Conservation (phyloP, 1,140 invertebrate genomes). For the Sycobia sp. region DNA sequence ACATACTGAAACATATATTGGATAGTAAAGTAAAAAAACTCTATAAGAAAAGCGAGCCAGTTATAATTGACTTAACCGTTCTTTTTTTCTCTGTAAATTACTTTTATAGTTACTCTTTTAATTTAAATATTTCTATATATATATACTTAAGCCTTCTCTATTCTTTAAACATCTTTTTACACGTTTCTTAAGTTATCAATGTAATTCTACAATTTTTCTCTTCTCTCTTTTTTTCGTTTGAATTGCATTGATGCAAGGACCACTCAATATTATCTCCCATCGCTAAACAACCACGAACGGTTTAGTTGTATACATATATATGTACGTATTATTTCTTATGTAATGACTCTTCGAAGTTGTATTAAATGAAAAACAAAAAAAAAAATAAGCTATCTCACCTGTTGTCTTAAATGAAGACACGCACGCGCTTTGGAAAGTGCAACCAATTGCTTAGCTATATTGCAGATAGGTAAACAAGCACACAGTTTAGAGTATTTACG, state of each 20-base stretch:
- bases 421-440: slow-evolving; percentile 8
- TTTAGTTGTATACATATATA: slow-evolving; percentile 59
- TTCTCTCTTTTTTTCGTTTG: slow-evolving; percentile 48
- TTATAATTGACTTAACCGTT: too few relatives aligned
- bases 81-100: too few relatives aligned
- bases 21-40: too few relatives aligned
- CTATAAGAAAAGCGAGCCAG: too few relatives aligned
- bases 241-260: slow-evolving; percentile 62
- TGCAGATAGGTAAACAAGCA: slow-evolving; percentile 1
- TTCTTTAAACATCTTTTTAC: slow-evolving; percentile 9
- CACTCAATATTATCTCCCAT: slow-evolving; percentile 62
- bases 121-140: too few relatives aligned
- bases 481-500: slow-evolving; percentile 13
- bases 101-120: too few relatives aligned
- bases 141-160: too few relatives aligned
- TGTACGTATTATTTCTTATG: slow-evolving; percentile 46
- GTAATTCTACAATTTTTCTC: slow-evolving; percentile 37
- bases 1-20: not conserved
- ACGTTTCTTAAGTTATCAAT: slow-evolving; percentile 27
- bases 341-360: slow-evolving; percentile 42
- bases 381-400: slow-evolving; percentile 1
- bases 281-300: slow-evolving; percentile 57
- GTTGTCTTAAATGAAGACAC: slow-evolving; percentile 5
- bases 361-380: not conserved
- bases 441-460: not conserved